Evolutionary conservation across 2,888 invertebrate genomes (phyloP).

Genomic region (Cosmorhoe ocellata): DNA sequence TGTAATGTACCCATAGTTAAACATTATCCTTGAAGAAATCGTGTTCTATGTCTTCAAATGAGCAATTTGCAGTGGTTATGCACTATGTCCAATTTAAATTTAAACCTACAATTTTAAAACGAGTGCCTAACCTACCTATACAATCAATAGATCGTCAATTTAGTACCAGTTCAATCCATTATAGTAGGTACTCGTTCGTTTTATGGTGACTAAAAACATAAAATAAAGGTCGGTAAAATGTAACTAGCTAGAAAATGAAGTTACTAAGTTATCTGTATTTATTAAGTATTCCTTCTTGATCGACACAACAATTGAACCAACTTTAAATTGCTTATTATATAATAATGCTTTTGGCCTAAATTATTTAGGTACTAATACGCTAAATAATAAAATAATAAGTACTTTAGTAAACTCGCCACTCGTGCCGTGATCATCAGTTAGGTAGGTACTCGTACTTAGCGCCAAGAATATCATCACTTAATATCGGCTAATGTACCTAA

Average conservation of each 20-base stretch:
- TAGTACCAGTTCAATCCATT: not conserved
- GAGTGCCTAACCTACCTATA: conserved; percentile 20
- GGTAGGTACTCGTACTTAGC: too few species aligned
- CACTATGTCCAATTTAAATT: conserved; percentile 50
- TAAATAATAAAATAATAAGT: too few species aligned
- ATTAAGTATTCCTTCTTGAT: too few species aligned
- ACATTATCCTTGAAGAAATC: conserved; percentile 67
- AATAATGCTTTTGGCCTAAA: too few species aligned
- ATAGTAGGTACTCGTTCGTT: not conserved
- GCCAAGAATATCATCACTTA: conserved; percentile 56
- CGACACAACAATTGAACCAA: too few species aligned
- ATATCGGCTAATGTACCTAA: conserved; percentile 62
- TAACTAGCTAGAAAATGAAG: too few species aligned
- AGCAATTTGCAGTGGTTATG: conserved; percentile 60
- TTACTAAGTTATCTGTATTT: too few species aligned
- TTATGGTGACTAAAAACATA: not conserved
- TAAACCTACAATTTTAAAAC: conserved; percentile 43
- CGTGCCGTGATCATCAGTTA: too few species aligned
- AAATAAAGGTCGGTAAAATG: too few species aligned
- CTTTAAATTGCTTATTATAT: too few species aligned
- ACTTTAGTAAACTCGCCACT: conserved; percentile 25
- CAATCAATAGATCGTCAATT: conserved; percentile 23
- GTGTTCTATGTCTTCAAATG: conserved; percentile 60
- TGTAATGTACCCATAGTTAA: conserved; percentile 24
- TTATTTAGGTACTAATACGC: too few species aligned